A percentile compares a stretch with the other conserved stretches of the same genome.
These are phyloP conservation scores for Lissocephala sabroskyi DNA, from an alignment of 2,888 invertebrate species.

Conservation along the genomic window DNA sequence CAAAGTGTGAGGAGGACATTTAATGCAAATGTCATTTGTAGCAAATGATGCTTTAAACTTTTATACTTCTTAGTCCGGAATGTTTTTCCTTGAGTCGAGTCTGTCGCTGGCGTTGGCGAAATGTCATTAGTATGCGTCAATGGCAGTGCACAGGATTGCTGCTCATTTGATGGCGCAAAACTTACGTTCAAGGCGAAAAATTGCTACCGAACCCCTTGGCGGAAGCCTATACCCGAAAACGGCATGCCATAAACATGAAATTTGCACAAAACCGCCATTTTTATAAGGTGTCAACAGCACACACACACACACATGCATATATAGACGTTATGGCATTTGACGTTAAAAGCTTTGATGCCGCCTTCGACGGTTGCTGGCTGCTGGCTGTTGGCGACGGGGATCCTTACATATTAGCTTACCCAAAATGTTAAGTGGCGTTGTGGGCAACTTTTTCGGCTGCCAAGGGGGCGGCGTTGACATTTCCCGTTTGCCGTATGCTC, in stretches of 20 bases:
- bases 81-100: no score
- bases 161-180: conserved; percentile 5
- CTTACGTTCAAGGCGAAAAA: background rate
- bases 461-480: background rate
- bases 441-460: background rate
- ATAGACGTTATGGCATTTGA: conserved; percentile 49
- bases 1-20: conserved; percentile 31
- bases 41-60: conserved; percentile 43
- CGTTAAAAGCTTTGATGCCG: conserved; percentile 22
- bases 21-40: conserved; percentile 52
- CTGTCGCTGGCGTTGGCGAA: conserved; percentile 10
- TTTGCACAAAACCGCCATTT: conserved; percentile 63
- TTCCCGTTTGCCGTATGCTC: background rate
- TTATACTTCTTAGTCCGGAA: background rate
- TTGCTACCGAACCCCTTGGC: background rate
- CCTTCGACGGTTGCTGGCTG: background rate
- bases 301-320: conserved; percentile 19
- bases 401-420: conserved; percentile 51
- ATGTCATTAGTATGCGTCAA: conserved; percentile 53
- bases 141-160: conserved; percentile 27
- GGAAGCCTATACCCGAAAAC: conserved; percentile 42
- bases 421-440: conserved; percentile 37
- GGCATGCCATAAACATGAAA: conserved; percentile 62
- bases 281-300: conserved; percentile 58
- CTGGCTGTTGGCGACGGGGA: background rate